Evolutionary conservation across 2,888 invertebrate species (phyloP).

Genomic region (Tipula lateralis): DNA sequence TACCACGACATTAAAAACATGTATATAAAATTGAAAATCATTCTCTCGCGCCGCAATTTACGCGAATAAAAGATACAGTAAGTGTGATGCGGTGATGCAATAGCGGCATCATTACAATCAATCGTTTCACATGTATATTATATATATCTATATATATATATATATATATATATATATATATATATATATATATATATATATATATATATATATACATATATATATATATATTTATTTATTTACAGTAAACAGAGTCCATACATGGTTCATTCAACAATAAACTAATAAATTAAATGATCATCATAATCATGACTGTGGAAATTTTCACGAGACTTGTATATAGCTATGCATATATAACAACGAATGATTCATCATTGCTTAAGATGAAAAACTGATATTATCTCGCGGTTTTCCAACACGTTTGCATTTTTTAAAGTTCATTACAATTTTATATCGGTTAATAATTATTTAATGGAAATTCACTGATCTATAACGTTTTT

Average conservation of each 20-base stretch:
- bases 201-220: not conserved
- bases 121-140: not conserved
- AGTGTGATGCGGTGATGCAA: constrained; percentile 4
- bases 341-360: not conserved
- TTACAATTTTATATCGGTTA: not conserved
- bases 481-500: not conserved
- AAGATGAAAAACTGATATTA: not conserved
- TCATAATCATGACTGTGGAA: not conserved
- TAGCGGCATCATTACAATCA: not conserved
- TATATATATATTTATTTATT: not conserved
- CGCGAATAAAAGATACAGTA: not conserved
- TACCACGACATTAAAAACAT: not conserved
- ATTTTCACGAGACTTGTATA: not conserved
- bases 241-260: too few species aligned
- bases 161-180: not conserved
- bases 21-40: not conserved
- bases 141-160: not conserved
- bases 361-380: not conserved
- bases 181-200: too few species aligned
- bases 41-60: not conserved
- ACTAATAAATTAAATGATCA: not conserved
- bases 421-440: not conserved
- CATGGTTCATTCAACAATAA: not conserved
- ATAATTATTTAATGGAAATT: not conserved
- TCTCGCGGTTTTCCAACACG: not conserved